Evolutionary conservation across 2,797 vertebrate species (phyloP).

Genomic region (Sus cebifrons): DNA sequence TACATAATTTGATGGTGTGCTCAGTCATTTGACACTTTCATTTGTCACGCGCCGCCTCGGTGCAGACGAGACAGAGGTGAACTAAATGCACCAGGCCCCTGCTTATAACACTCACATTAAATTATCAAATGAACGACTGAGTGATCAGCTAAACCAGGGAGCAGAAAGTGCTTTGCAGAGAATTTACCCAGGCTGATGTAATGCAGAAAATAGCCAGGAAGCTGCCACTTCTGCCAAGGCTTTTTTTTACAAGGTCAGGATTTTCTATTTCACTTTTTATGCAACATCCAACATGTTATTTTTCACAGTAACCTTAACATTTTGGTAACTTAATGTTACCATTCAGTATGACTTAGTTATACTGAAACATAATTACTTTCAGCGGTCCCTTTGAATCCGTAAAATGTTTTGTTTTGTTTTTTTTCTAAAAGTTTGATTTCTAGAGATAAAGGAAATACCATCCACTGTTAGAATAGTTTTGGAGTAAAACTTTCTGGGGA

Average conservation of each 20-base stretch:
- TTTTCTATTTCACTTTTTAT: conserved; percentile 48
- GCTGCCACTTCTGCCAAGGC: not conserved
- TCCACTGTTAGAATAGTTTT: not conserved
- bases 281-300: conserved; percentile 1
- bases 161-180: not conserved
- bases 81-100: not conserved
- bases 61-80: not conserved
- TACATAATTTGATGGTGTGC: not conserved
- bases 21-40: not conserved
- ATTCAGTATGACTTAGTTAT: too few relatives aligned
- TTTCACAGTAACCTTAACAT: conserved; percentile 27
- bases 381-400: not conserved
- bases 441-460: not conserved
- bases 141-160: not conserved
- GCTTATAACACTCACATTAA: not conserved
- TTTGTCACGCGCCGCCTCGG: not conserved
- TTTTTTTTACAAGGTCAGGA: conserved; percentile 6
- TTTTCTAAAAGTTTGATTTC: conserved; percentile 12
- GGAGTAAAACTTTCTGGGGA: not conserved
- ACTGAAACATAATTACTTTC: not conserved
- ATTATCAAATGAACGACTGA: not conserved
- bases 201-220: not conserved
- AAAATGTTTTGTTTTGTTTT: not conserved
- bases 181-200: not conserved
- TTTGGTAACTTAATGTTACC: not conserved